Conservation (phyloP, 1,140 invertebrate species). For the Drosophila sp. region DNA sequence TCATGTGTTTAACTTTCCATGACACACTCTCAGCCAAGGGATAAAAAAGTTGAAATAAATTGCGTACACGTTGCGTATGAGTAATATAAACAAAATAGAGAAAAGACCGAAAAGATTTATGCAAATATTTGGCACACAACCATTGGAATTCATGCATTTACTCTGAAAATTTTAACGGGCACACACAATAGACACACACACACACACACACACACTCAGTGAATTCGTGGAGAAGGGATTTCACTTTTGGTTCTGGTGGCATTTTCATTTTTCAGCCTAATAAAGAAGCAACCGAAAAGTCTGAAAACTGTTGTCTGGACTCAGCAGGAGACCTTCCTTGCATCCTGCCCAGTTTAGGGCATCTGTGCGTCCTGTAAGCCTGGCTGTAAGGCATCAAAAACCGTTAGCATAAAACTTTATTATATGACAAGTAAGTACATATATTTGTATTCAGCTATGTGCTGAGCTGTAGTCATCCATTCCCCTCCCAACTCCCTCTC, state of each 20-base stretch:
- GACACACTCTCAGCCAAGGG: slow-evolving; percentile 13
- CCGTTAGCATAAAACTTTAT: slow-evolving; percentile 82
- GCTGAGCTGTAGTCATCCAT: slow-evolving; percentile 22
- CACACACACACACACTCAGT: slow-evolving; percentile 19
- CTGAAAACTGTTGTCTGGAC: slow-evolving; percentile 52
- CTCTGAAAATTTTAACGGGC: slow-evolving; percentile 69
- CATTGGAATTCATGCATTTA: slow-evolving; percentile 72
- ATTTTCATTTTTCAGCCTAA: slow-evolving; percentile 82
- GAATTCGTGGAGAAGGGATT: slow-evolving; percentile 12
- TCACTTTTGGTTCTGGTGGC: slow-evolving; percentile 28
- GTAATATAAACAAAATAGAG: slow-evolving; percentile 44
- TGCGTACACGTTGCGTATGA: slow-evolving; percentile 42
- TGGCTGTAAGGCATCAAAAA: slow-evolving; percentile 69
- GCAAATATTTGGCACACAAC: slow-evolving; percentile 71
- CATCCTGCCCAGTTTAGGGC: slow-evolving; percentile 21
- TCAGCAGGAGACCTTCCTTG: slow-evolving; percentile 42
- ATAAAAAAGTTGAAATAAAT: slow-evolving; percentile 50
- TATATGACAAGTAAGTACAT: slow-evolving; percentile 80
- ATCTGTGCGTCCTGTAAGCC: slow-evolving; percentile 29
- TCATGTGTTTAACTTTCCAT: slow-evolving; percentile 30
- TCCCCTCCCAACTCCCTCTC: not conserved
- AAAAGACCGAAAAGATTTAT: slow-evolving; percentile 65
- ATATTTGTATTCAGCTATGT: slow-evolving; percentile 54
- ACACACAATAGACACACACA: slow-evolving; percentile 53
- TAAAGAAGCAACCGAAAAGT: slow-evolving; percentile 70